phyloP scores from a whole-genome alignment of 2,797 vertebrate species.

The Naso thynnoides region DNA sequence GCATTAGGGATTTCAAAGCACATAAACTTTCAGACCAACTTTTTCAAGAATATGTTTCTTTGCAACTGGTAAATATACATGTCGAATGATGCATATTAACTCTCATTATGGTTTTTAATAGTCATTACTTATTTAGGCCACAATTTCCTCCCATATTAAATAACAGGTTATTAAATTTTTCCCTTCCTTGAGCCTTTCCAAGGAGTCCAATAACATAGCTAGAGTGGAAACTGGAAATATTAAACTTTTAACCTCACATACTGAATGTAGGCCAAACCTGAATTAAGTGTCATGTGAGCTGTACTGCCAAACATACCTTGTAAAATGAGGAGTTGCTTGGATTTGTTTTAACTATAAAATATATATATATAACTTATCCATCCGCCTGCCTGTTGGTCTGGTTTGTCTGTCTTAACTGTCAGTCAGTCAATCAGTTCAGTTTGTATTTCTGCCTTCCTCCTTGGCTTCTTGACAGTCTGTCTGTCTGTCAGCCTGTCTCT shows the following conservation, averaged over 20 bases:
- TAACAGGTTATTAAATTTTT: slow-evolving; percentile 38
- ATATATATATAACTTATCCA: background rate
- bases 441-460: slow-evolving; percentile 9
- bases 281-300: slow-evolving; percentile 44
- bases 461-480: background rate
- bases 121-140: slow-evolving; percentile 24
- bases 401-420: slow-evolving; percentile 31
- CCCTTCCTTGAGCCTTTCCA: slow-evolving; percentile 33
- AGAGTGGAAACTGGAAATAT: slow-evolving; percentile 49
- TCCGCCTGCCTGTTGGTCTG: slow-evolving; percentile 35
- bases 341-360: slow-evolving; percentile 20
- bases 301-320: slow-evolving; percentile 40
- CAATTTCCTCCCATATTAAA: slow-evolving; percentile 35
- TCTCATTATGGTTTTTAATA: slow-evolving; percentile 32
- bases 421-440: slow-evolving; percentile 3
- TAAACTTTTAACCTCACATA: slow-evolving; percentile 63
- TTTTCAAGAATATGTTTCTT: background rate
- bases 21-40: background rate
- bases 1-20: background rate
- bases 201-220: slow-evolving; percentile 48
- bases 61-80: slow-evolving; percentile 22
- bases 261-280: slow-evolving; percentile 49
- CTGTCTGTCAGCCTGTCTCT: background rate
- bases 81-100: slow-evolving; percentile 17
- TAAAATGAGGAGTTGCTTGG: slow-evolving; percentile 24